Evolutionary conservation across 2,797 vertebrate genomes (phyloP), one percentile per base, ranked within the genome.

Genomic region (Hippocampus kuda): DNA sequence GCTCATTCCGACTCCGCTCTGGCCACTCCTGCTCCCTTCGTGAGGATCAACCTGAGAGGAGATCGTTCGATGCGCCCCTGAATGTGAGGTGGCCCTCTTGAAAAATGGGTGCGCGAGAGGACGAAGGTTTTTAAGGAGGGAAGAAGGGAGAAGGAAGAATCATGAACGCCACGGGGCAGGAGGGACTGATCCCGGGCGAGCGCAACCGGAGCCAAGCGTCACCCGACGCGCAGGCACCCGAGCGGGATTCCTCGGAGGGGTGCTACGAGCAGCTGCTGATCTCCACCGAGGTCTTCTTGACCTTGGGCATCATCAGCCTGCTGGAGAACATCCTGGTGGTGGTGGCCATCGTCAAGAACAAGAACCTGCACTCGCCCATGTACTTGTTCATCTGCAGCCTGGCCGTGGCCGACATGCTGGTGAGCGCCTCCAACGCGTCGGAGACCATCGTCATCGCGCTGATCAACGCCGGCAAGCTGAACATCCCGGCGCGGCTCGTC

Each of bases 361-460:
- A 93, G 90, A 98, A 98, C 74, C 91, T 98, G 34, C 95, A 98
- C 72, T 98, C 95, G 0, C 95, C 95, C 12, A 98, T 98, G 95
- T 98, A 98, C 85, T 94, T 97, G 38, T 98, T 98, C 88, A 96
- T 98, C 87, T 98, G 96, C 59, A 98, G 95, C 88, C 87, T 98
- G 63, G 96, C 95, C 0, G 93, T 95, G 46, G 96, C 96, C 0
- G 96, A 98, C 76, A 94, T 98, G 94, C 83, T 98, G 49, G 94
- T 98, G 70, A 98, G 96, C 16, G 92, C 94, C 22, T 98, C 95
- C 26, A 98, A 98, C 0, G 94, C 94, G 3, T 94, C 93, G 0
- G 96, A 98, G 79, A 98, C 96, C 0, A 93, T 98, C 1, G 92
- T 95, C 71, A 95, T 98, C 63, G 94, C 93, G 1, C 88, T 98